Base-by-base conservation (phyloP, 1,140 invertebrate species). In the Trichogramma pretiosum region DNA sequence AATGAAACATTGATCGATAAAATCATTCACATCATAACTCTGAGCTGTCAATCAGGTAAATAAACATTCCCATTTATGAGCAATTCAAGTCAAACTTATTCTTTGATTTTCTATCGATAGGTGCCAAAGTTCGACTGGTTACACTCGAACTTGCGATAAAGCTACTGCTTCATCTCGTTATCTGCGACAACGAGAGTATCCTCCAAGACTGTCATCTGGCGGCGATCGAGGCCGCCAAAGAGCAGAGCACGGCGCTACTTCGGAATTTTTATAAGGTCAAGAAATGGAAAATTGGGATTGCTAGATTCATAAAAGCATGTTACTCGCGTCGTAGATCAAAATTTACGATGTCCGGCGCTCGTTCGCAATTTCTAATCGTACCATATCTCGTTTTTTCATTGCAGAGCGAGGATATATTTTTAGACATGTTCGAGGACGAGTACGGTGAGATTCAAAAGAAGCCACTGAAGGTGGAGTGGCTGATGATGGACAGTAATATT, bases 381-480 rank as follows among this genome's bases (percentile, higher is more conserved):
- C n/a, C n/a, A 30, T 9, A 30, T 30, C 26, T 9, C n/a, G 26
- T 7, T 30, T 33, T 54, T 46, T 45, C n/a, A 36, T 45, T 68
- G 41, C 61, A 84, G 81, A 93, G 88, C 61, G 94, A 98, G 76
- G 94, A 98, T 62, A 93, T 98, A 54, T 99, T 99, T 74, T 72
- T 98, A 23, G 95, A 99, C 65, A 92, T 98, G 80, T 99, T 99
- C 72, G 95, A 99, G 73, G 93, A 98, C 68, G 96, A 99, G 77
- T 85, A 84, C 69, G 88, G 86, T 62, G 90, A 96, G 68, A 89
- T 97, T 79, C 78, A 83, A 58, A 91, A 86, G 61, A 77, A 82
- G 23, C 83, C 85, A 8, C 65, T 96, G 24, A 96, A 94, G 74
- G 90, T 93, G 2, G 90, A 95, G 65, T 91, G 85, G 78, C 61